Evolutionary conservation across 2,797 vertebrate species (phyloP), one percentile per base, ranked within the genome.

Genomic region (Clamator glandarius): DNA sequence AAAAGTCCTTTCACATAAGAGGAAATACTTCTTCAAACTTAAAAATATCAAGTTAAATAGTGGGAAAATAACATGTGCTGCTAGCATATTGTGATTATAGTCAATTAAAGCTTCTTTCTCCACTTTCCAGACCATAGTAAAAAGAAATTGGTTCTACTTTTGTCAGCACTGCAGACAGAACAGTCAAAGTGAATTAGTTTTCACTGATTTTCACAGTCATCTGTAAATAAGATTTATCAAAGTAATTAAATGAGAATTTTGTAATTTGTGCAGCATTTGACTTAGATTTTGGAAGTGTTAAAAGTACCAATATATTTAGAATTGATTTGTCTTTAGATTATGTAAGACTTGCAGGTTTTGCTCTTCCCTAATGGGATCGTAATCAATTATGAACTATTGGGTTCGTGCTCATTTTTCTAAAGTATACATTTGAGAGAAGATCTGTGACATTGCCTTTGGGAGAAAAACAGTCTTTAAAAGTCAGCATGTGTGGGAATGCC

Each of bases 141-240:
- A 89, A 94, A 82, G 85, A 74, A 87, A 94, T 54, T 87, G 88
- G 59, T 94, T 96, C 94, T 97, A 93, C 97, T 97, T 97, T 94
- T 96, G 92, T 92, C 91, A 96, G 74, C 36, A 63, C 93, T 94
- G 95, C 81, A 95, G 95, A 91, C 70, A 89, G 70, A 97, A 80
- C 67, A 97, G 94, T 96, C 95, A 94, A 97, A 95, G 82, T 90
- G 93, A 98, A 98, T 97, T 97, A 91, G 93, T 96, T 96, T 94
- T 91, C 85, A 90, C 87, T 92, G 90, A 84, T 95, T 95, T 97
- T 97, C 95, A 95, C 54, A 96, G 95, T 97, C 95, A 96, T 97
- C 91, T 97, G 97, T 97, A 98, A 98, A 98, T 94, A 97, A 97
- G 97, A 97, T 97, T 96, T 97, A 97, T 97, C 97, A 96, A 97